Evolutionary conservation across 2,797 vertebrate genomes (phyloP).

Genomic region (Oreonectes daqikongensis): DNA sequence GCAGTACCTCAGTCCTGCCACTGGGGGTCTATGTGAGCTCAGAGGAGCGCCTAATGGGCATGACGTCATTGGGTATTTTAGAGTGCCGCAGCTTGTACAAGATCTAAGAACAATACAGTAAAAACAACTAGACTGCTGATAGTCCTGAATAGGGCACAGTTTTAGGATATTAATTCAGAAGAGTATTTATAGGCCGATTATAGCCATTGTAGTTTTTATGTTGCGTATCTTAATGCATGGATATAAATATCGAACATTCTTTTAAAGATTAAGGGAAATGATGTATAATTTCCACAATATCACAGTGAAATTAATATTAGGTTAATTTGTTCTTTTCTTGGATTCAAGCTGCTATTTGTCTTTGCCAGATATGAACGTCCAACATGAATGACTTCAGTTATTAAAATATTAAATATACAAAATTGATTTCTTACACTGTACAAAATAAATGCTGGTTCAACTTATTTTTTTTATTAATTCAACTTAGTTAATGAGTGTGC

Average conservation of each 20-base stretch:
- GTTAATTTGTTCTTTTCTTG: no score
- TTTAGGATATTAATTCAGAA: conserved; percentile 15
- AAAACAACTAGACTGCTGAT: neutral
- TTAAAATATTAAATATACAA: no score
- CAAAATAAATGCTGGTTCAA: no score
- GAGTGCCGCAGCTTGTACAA: conserved; percentile 51
- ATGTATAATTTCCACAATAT: no score
- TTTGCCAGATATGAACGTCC: no score
- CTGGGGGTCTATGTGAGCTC: conserved; percentile 59
- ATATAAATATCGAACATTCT: neutral
- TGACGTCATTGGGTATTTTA: conserved; percentile 57
- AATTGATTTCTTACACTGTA: no score
- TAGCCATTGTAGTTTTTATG: neutral
- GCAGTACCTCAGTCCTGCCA: conserved; percentile 48
- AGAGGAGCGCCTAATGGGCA: conserved; percentile 39
- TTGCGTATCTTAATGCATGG: neutral
- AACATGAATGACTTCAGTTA: neutral
- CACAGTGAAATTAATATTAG: no score
- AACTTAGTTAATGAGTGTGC: no score
- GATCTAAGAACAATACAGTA: conserved; percentile 42
- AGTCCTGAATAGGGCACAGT: neutral
- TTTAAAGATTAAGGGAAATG: no score
- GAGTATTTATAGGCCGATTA: neutral
- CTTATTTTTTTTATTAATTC: no score
- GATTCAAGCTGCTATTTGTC: no score